phyloP scores from a whole-genome alignment of 1,140 invertebrate genomes.

The Alviniconcha marisindica region DNA sequence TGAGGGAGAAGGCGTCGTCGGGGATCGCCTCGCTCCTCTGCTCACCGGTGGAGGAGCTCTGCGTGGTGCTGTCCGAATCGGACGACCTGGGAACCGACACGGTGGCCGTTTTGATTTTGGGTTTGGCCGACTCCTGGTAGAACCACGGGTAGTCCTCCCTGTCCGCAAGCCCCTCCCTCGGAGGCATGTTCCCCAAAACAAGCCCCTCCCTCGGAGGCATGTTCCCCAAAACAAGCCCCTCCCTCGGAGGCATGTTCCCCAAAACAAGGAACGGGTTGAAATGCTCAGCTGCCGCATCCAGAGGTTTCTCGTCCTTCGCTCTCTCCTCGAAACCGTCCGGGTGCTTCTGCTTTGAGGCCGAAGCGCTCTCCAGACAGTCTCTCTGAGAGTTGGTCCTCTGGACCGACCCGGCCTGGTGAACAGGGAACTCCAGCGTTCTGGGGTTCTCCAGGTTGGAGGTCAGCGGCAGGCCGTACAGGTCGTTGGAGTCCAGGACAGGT shows the following conservation, averaged over 20 bases:
- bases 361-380: too few relatives aligned
- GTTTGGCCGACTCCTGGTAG: background rate
- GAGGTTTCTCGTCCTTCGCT: background rate
- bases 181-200: background rate
- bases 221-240: background rate
- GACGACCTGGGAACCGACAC: slow-evolving; percentile 10
- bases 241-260: background rate
- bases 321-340: background rate
- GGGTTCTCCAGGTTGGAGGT: background rate
- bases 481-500: background rate
- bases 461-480: background rate
- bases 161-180: background rate
- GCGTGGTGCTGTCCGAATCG: slow-evolving; percentile 26
- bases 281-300: background rate
- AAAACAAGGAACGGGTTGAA: background rate
- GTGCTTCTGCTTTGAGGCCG: too few relatives aligned
- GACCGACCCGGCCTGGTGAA: background rate
- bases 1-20: background rate
- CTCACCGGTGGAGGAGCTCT: slow-evolving; percentile 24
- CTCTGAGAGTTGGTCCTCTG: too few relatives aligned
- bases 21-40: background rate
- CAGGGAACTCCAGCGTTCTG: background rate
- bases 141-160: background rate
- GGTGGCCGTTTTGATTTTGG: background rate
- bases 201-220: background rate